Evolutionary conservation across 2,113 vertebrate species (phyloP).

Genomic region (Caranx melampygus): DNA sequence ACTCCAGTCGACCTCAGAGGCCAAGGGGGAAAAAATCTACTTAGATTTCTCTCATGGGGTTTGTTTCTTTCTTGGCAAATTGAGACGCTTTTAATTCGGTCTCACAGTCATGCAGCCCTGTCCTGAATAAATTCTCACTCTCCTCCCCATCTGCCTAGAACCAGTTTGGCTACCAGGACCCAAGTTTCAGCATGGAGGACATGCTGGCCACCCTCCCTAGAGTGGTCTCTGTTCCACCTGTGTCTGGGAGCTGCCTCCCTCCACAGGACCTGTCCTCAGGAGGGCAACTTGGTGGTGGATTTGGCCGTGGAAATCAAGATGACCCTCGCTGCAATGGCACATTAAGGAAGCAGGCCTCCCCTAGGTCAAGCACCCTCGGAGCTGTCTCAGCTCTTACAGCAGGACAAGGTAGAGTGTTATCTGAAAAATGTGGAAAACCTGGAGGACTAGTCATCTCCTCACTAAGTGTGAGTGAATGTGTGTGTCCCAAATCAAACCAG

Average conservation of each 20-base stretch:
- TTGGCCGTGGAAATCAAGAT: slow-evolving; percentile 79
- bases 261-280: slow-evolving; percentile 83
- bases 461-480: neutral
- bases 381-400: slow-evolving; percentile 50
- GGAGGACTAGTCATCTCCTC: neutral
- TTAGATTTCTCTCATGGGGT: neutral
- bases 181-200: slow-evolving; percentile 87
- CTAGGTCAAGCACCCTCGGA: slow-evolving; percentile 75
- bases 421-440: neutral
- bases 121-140: neutral
- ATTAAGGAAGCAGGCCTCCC: slow-evolving; percentile 88
- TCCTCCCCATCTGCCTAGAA: slow-evolving; percentile 81
- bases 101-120: neutral
- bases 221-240: slow-evolving; percentile 78
- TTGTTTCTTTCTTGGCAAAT: neutral
- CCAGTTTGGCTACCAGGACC: slow-evolving; percentile 93
- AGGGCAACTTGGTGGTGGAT: slow-evolving; percentile 80
- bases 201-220: slow-evolving; percentile 83
- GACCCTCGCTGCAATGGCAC: slow-evolving; percentile 93
- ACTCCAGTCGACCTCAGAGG: neutral
- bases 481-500: slow-evolving; percentile 9
- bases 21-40: neutral
- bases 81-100: neutral
- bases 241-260: slow-evolving; percentile 77
- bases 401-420: slow-evolving; percentile 67